Percentiles rank a stretch among this genome's conserved stretches.
These are phyloP conservation scores for Ascidia mentula DNA, from an alignment of 23 tunicate species.

Conservation along the genomic window DNA sequence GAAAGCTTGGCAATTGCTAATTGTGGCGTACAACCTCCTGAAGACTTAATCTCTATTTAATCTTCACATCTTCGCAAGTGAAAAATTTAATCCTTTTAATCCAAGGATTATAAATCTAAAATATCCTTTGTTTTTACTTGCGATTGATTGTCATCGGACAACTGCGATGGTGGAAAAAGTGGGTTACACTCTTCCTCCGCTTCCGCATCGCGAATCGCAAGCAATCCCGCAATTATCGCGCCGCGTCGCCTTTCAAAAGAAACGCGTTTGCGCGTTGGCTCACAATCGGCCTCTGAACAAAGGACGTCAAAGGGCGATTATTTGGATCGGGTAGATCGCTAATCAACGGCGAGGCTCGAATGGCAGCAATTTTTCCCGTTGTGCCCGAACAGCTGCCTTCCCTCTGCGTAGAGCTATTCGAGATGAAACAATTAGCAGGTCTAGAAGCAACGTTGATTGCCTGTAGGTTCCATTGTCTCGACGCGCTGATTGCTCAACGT, in stretches of 20 bases:
- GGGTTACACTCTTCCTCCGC: too few relatives aligned
- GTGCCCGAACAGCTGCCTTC: constrained; percentile 2
- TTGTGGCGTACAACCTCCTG: too few relatives aligned
- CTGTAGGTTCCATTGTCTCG: background rate
- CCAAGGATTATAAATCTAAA: too few relatives aligned
- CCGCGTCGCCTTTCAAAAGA: background rate
- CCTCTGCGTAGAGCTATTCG: background rate
- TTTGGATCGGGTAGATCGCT: background rate
- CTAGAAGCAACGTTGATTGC: background rate
- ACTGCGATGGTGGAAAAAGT: too few relatives aligned
- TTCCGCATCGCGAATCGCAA: too few relatives aligned
- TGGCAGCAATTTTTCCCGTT: background rate
- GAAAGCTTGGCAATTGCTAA: too few relatives aligned
- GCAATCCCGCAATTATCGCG: background rate
- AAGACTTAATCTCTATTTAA: too few relatives aligned
- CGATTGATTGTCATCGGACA: too few relatives aligned
- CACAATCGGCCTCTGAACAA: background rate
- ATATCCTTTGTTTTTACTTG: too few relatives aligned
- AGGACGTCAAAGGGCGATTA: constrained; percentile 1
- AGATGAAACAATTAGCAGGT: constrained; percentile 3
- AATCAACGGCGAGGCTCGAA: background rate
- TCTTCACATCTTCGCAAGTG: too few relatives aligned
- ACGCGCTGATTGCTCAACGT: background rate
- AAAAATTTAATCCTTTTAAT: too few relatives aligned
- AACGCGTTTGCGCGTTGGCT: background rate